These are phyloP conservation scores for Rhipidura dahli DNA, from an alignment of 2,113 vertebrate species.

Conservation along the genomic window DNA sequence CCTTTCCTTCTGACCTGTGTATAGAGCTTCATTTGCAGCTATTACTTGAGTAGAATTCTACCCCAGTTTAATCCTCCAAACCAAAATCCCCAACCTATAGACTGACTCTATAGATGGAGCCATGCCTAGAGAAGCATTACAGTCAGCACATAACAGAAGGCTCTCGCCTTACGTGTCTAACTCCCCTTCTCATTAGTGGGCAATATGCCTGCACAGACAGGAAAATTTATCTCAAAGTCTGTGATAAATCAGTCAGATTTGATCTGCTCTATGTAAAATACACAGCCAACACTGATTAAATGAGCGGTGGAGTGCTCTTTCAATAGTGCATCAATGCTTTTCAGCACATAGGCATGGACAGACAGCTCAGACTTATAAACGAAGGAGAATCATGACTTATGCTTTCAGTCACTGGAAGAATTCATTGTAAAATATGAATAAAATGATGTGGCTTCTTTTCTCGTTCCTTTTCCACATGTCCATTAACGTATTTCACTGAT, in stretches of 20 bases:
- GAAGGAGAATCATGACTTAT: background rate
- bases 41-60: slow-evolving; percentile 24
- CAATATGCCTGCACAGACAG: slow-evolving; percentile 17
- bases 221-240: slow-evolving; percentile 67
- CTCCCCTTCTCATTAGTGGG: slow-evolving; percentile 55
- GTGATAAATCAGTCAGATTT: slow-evolving; percentile 74
- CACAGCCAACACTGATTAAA: slow-evolving; percentile 64
- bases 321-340: slow-evolving; percentile 49
- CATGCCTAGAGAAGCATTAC: background rate
- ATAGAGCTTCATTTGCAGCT: background rate
- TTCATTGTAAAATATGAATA: background rate
- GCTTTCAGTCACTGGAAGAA: background rate
- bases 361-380: background rate
- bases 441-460: background rate
- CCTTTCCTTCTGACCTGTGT: background rate
- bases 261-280: slow-evolving; percentile 59
- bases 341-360: slow-evolving; percentile 34
- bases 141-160: slow-evolving; percentile 28
- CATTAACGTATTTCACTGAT: background rate
- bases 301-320: slow-evolving; percentile 40
- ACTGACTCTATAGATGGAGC: slow-evolving; percentile 37
- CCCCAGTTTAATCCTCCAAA: slow-evolving; percentile 15
- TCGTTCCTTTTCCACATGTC: background rate
- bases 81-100: slow-evolving; percentile 1
- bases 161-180: slow-evolving; percentile 57